Evolutionary conservation across 2,797 vertebrate species (phyloP).

Genomic region (Chloroceryle amazona): DNA sequence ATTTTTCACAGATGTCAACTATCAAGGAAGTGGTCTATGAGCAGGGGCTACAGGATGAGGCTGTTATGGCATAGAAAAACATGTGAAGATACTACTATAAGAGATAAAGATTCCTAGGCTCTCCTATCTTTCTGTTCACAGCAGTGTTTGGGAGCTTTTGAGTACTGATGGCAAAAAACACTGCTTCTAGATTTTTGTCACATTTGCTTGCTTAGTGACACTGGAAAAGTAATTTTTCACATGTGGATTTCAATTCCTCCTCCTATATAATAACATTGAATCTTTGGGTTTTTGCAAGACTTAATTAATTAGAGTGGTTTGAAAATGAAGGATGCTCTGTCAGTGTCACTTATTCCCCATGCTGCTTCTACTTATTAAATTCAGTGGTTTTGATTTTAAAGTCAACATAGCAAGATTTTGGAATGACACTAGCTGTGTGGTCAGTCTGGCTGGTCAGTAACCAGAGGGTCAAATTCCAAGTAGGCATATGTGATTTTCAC

Average conservation of each 20-base stretch:
- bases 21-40: neutral
- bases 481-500: neutral
- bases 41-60: neutral
- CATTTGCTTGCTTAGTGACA: neutral
- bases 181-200: neutral
- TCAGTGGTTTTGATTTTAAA: constrained; percentile 36
- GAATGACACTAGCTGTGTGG: neutral
- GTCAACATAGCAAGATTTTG: neutral
- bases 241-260: neutral
- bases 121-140: neutral
- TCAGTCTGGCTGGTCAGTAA: constrained; percentile 38
- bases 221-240: neutral
- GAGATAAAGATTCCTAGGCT: neutral
- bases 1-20: neutral
- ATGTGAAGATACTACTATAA: neutral
- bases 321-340: constrained; percentile 25
- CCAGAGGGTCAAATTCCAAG: constrained; percentile 36
- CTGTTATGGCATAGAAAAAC: neutral
- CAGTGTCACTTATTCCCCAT: neutral
- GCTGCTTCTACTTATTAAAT: constrained; percentile 5
- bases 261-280: neutral
- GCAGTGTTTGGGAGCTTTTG: neutral
- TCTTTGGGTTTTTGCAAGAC: constrained; percentile 15
- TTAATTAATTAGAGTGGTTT: constrained; percentile 55
- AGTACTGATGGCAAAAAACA: neutral